Percentiles rank a stretch among this genome's conserved stretches.
phyloP scores from a whole-genome alignment of 2,888 invertebrate genomes.

The Proisotoma minuta region DNA sequence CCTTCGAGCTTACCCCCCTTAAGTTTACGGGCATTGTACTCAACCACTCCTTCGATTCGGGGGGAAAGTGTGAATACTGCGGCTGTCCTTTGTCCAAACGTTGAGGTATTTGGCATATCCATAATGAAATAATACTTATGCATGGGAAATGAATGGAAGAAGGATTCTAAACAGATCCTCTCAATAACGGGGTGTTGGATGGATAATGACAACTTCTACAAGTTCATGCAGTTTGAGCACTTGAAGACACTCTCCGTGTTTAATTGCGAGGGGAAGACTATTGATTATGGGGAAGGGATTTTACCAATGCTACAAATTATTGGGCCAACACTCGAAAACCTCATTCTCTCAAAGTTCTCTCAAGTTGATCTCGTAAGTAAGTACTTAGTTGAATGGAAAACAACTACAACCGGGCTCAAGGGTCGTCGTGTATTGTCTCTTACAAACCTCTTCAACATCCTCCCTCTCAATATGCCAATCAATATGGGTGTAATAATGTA shows the following conservation, averaged over 20 bases:
- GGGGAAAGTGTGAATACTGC: constrained; percentile 48
- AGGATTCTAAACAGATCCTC: constrained; percentile 37
- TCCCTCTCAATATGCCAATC: no score
- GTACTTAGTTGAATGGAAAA: no score
- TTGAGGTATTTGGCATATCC: constrained; percentile 17
- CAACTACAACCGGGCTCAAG: no score
- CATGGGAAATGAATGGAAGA: background rate
- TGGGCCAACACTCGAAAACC: constrained; percentile 48
- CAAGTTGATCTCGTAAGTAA: constrained; percentile 49
- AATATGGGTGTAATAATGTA: no score
- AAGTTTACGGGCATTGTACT: constrained; percentile 47
- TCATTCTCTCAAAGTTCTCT: constrained; percentile 49
- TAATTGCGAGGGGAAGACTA: constrained; percentile 48
- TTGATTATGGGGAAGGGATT: constrained; percentile 50
- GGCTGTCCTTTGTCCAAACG: constrained; percentile 47
- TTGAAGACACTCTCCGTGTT: constrained; percentile 37
- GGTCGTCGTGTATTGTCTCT: no score
- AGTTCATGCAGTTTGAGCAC: constrained; percentile 46
- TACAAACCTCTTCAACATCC: no score
- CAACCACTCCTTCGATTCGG: constrained; percentile 46
- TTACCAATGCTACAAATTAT: constrained; percentile 49
- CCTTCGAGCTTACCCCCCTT: constrained; percentile 33
- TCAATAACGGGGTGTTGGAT: constrained; percentile 49
- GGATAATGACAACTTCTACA: constrained; percentile 49
- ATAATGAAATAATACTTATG: background rate